Conservation (phyloP, 2,113 vertebrate species). For the Phainopepla nitens region DNA sequence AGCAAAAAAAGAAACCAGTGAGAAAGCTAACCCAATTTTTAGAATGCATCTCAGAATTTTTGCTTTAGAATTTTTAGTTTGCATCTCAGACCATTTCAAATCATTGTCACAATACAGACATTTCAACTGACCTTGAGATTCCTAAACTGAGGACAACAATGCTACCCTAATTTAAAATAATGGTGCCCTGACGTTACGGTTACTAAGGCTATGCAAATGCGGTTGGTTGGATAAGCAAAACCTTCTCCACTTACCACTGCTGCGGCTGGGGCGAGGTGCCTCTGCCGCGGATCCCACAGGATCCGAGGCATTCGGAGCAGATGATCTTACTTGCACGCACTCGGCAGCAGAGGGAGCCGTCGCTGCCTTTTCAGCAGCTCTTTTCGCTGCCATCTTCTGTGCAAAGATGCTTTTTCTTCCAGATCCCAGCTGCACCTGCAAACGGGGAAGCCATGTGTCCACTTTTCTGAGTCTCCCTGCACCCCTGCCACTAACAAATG, state of each 20-base stretch:
- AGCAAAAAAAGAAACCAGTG: background rate
- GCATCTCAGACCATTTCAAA: background rate
- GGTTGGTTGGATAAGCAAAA: background rate
- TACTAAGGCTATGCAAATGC: background rate
- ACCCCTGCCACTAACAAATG: background rate
- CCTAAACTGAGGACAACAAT: background rate
- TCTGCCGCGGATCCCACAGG: background rate
- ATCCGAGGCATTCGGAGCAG: background rate
- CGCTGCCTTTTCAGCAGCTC: constrained; percentile 59
- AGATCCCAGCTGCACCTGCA: constrained; percentile 60
- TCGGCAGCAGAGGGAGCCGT: background rate
- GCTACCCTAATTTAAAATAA: background rate
- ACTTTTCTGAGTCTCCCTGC: background rate
- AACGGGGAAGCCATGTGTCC: background rate
- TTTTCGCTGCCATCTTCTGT: constrained; percentile 86
- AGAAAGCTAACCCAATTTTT: background rate
- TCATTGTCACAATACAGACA: background rate
- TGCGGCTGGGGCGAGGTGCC: background rate
- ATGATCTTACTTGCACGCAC: background rate
- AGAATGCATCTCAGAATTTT: background rate
- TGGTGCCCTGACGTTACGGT: background rate
- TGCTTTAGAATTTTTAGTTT: background rate
- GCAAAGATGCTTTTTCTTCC: constrained; percentile 92
- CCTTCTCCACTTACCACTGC: background rate
- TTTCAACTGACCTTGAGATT: background rate